A percentile compares a stretch with the other conserved stretches of the same genome.
These are phyloP conservation scores for Agapornis roseicollis DNA, from an alignment of 2,113 vertebrate genomes.

Conservation along the genomic window DNA sequence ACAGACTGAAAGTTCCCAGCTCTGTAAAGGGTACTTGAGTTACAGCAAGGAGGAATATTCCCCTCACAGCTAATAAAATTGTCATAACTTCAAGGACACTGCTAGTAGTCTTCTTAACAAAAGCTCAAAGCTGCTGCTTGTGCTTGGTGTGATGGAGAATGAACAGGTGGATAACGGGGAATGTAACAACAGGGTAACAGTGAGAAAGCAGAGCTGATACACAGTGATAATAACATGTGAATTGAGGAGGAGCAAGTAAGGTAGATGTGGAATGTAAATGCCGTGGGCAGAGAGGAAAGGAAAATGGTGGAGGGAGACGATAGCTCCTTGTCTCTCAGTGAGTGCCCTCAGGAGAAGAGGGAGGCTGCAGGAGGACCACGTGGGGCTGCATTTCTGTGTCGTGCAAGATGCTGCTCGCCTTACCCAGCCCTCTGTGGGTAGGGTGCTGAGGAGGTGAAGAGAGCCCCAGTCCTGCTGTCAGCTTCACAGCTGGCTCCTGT, in stretches of 20 bases:
- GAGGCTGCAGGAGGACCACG: fast-evolving
- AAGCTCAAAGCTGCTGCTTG: neutral
- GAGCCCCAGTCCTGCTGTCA: neutral
- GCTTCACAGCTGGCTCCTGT: neutral
- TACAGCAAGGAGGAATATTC: neutral
- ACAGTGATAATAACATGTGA: neutral
- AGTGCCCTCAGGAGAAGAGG: neutral
- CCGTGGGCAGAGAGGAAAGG: neutral
- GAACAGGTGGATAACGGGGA: neutral
- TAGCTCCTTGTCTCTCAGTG: neutral
- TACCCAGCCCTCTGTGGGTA: neutral
- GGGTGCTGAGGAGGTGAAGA: neutral
- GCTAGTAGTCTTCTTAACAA: neutral
- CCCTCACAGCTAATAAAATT: neutral
- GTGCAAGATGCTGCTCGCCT: fast-evolving
- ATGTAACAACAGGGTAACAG: neutral
- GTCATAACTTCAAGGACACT: neutral
- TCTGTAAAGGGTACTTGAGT: neutral
- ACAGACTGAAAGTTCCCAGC: neutral
- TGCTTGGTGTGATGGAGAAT: neutral
- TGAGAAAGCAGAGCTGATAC: neutral
- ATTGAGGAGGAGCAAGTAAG: neutral
- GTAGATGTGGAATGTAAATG: neutral
- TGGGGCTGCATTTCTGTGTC: neutral
- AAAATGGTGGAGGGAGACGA: neutral